Conservation (phyloP, 1,140 invertebrate genomes). For the Babylonia areolata region DNA sequence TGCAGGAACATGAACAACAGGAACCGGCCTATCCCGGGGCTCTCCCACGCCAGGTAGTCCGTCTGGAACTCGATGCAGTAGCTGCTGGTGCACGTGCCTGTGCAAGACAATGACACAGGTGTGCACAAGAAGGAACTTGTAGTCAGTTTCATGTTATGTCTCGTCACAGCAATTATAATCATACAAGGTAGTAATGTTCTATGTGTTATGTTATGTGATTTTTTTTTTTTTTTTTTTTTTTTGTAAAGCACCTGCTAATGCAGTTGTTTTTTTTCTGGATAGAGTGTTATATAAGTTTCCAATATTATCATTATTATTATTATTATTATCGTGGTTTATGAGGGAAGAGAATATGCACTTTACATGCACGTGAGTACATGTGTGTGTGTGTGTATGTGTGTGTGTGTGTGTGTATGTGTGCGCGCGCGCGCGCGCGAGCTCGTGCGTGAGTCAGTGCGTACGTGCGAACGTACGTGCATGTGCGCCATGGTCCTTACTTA, state of each 20-base stretch:
- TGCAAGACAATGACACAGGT: background rate
- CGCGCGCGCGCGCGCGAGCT: too few relatives aligned
- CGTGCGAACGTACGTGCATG: background rate
- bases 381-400: background rate
- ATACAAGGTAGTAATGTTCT: too few relatives aligned
- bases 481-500: background rate
- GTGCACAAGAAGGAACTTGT: too few relatives aligned
- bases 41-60: constrained; percentile 76
- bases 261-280: too few relatives aligned
- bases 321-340: too few relatives aligned
- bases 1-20: constrained; percentile 77
- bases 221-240: background rate
- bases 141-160: too few relatives aligned
- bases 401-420: background rate
- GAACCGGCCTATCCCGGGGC: constrained; percentile 78
- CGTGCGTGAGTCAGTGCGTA: background rate
- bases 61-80: constrained; percentile 68
- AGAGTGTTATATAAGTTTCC: too few relatives aligned
- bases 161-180: too few relatives aligned
- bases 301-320: too few relatives aligned
- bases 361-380: background rate
- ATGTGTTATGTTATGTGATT: too few relatives aligned
- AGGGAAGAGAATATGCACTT: too few relatives aligned
- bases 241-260: too few relatives aligned
- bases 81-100: background rate